Conservation (phyloP, 2,113 vertebrate species). For the Shinisaurus crocodilurus region DNA sequence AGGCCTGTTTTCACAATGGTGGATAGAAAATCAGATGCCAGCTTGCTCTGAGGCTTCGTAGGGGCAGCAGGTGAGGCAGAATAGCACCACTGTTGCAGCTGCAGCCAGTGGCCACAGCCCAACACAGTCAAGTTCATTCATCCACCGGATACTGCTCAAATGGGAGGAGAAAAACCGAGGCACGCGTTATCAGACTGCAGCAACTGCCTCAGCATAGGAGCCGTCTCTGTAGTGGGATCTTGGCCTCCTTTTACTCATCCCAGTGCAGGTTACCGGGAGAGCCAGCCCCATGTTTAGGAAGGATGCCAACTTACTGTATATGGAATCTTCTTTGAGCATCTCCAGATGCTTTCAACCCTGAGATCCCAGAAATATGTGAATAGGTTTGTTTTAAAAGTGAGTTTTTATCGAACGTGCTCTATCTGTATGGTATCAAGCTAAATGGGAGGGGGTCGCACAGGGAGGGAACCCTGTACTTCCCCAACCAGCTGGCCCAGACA, state of each 20-base stretch:
- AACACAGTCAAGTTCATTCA: not conserved
- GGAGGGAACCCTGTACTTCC: slow-evolving; percentile 72
- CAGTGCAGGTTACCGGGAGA: not conserved
- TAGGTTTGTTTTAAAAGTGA: slow-evolving; percentile 45
- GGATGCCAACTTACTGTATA: too few species aligned
- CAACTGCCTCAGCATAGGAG: not conserved
- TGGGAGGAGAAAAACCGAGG: not conserved
- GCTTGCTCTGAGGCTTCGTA: not conserved
- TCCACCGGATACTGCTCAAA: too few species aligned
- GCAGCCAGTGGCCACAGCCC: too few species aligned
- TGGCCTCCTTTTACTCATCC: not conserved
- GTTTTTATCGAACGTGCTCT: slow-evolving; percentile 64
- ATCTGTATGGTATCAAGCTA: slow-evolving; percentile 70
- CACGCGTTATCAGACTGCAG: too few species aligned
- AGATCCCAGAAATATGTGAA: slow-evolving; percentile 25
- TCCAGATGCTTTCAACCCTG: slow-evolving; percentile 41
- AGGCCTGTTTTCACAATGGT: not conserved
- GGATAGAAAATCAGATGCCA: not conserved
- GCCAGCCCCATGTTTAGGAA: not conserved
- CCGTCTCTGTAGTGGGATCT: not conserved
- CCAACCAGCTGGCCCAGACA: slow-evolving; percentile 94
- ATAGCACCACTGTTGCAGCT: not conserved
- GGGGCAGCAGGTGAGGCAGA: not conserved
- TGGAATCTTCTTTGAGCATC: not conserved
- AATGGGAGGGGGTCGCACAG: not conserved